These are phyloP conservation scores for Xylocampa areola DNA, from an alignment of 2,888 invertebrate species.

Conservation along the genomic window DNA sequence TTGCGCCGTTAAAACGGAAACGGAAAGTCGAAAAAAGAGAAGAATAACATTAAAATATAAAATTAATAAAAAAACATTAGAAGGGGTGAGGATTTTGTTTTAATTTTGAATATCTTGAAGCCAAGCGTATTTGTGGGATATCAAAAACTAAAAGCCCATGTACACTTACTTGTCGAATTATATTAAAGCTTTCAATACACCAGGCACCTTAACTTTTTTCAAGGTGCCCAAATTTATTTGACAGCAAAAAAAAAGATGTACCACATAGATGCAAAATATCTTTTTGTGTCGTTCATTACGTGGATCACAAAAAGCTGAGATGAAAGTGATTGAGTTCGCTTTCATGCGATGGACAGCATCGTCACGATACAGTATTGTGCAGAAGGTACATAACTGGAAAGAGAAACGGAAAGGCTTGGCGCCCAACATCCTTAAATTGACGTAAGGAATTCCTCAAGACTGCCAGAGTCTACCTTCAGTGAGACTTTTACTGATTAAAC, in stretches of 20 bases:
- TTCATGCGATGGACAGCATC: slow-evolving; percentile 66
- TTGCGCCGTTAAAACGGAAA: too few relatives aligned
- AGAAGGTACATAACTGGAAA: slow-evolving; percentile 24
- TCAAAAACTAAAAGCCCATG: neutral
- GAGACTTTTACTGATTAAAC: too few relatives aligned
- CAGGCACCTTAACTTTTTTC: slow-evolving; percentile 59
- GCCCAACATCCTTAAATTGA: too few relatives aligned
- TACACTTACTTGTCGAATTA: neutral
- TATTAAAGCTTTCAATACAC: slow-evolving; percentile 57
- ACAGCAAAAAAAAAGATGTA: slow-evolving; percentile 80
- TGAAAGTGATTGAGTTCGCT: slow-evolving; percentile 87
- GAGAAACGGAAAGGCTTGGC: neutral
- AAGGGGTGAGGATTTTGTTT: too few relatives aligned
- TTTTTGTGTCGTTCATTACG: slow-evolving; percentile 83
- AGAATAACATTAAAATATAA: too few relatives aligned
- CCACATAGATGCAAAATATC: slow-evolving; percentile 86
- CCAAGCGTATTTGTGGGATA: too few relatives aligned
- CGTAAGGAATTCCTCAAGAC: too few relatives aligned
- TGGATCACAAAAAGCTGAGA: slow-evolving; percentile 74
- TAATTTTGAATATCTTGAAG: too few relatives aligned
- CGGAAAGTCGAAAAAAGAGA: too few relatives aligned
- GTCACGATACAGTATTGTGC: slow-evolving; percentile 20
- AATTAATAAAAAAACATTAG: too few relatives aligned
- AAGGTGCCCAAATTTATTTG: slow-evolving; percentile 74
- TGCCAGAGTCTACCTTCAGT: too few relatives aligned